Percentiles rank a stretch among this genome's conserved stretches.
Conservation (phyloP, 2,888 invertebrate species). For the Drosophila multiciliata region DNA sequence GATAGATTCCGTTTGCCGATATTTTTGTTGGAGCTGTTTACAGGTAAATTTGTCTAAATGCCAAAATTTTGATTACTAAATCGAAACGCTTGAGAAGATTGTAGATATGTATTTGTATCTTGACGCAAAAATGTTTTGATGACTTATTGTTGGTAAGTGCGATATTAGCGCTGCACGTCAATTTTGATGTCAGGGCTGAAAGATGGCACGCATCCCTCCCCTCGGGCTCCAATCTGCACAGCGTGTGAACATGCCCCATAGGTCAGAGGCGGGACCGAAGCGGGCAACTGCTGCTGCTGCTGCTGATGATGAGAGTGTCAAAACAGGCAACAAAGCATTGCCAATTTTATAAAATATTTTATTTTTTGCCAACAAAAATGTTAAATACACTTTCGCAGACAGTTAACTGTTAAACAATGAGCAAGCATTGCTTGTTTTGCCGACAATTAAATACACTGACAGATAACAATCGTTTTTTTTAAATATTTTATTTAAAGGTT, state of each 20-base stretch:
- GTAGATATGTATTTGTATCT: conserved; percentile 40
- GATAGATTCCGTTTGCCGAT: background rate
- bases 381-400: conserved; percentile 29
- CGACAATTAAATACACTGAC: conserved; percentile 21
- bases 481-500: background rate
- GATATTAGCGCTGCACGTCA: conserved; percentile 40
- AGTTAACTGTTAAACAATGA: conserved; percentile 10
- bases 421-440: background rate
- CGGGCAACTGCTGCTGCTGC: conserved; percentile 31
- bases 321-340: conserved; percentile 37
- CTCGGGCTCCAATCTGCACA: conserved; percentile 47
- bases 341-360: conserved; percentile 13
- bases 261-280: conserved; percentile 69
- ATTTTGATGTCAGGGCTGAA: conserved; percentile 80
- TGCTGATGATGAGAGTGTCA: conserved; percentile 35
- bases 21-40: background rate
- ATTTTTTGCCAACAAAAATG: conserved; percentile 15
- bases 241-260: conserved; percentile 80
- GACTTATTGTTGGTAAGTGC: conserved; percentile 46
- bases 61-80: conserved; percentile 60
- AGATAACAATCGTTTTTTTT: background rate
- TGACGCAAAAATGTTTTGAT: conserved; percentile 20
- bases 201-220: conserved; percentile 54
- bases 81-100: conserved; percentile 23
- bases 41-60: background rate